Percentiles rank a stretch among this genome's conserved stretches.
Conservation (phyloP, 1,140 invertebrate genomes). For the Leptopilina boulardi region DNA sequence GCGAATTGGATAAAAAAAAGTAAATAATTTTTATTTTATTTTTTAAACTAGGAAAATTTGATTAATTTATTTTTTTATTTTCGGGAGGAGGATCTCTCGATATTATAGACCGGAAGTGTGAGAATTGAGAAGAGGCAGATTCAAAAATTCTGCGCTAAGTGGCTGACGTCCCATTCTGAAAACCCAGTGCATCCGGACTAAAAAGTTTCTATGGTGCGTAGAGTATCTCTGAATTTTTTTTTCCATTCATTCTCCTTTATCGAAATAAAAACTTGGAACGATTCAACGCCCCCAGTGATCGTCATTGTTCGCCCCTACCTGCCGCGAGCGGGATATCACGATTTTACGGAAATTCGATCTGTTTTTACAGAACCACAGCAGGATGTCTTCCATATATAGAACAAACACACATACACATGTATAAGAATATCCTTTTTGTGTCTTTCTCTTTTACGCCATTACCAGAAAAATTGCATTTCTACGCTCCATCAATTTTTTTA, state of each 20-base stretch:
- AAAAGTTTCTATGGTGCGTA: conserved; percentile 62
- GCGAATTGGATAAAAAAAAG: too few relatives aligned
- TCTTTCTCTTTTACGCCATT: background rate
- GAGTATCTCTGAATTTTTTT: conserved; percentile 45
- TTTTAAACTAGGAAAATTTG: too few relatives aligned
- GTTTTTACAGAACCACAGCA: conserved; percentile 59
- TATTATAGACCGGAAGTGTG: conserved; percentile 20
- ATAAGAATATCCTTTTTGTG: conserved; percentile 31
- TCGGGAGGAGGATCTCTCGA: too few relatives aligned
- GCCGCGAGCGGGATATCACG: conserved; percentile 57
- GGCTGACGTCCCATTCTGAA: conserved; percentile 61
- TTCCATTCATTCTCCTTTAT: conserved; percentile 51
- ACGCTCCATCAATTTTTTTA: background rate
- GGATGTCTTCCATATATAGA: conserved; percentile 47
- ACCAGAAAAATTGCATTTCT: background rate
- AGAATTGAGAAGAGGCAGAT: conserved; percentile 37
- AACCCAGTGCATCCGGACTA: conserved; percentile 67
- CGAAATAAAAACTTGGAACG: conserved; percentile 60
- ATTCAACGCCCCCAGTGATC: conserved; percentile 60
- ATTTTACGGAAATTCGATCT: conserved; percentile 73
- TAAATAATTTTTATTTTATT: too few relatives aligned
- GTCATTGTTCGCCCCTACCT: conserved; percentile 48
- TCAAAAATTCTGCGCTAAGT: conserved; percentile 61
- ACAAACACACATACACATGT: too few relatives aligned
- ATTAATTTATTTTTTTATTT: too few relatives aligned